Conservation (phyloP, 2,888 invertebrate species). For the Protophormia terraenovae region DNA sequence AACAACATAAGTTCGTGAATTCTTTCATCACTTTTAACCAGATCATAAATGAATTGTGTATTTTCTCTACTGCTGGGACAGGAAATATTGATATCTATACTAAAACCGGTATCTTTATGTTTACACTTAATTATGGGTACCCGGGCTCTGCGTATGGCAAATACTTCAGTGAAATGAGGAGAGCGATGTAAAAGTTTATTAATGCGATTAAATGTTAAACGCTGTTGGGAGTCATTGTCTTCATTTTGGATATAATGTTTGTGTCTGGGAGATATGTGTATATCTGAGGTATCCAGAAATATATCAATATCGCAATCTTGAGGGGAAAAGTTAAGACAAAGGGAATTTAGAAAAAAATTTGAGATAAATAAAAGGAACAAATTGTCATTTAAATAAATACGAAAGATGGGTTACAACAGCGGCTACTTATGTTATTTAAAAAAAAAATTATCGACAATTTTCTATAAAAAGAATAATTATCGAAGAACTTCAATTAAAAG, state of each 20-base stretch:
- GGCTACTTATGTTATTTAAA: too few species aligned
- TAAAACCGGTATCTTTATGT: slow-evolving; percentile 84
- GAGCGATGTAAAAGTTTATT: slow-evolving; percentile 80
- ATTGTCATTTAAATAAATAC: not conserved
- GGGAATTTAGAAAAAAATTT: not conserved
- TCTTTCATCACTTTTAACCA: slow-evolving; percentile 84
- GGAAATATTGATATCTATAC: slow-evolving; percentile 88
- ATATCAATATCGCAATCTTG: slow-evolving; percentile 88
- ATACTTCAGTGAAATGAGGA: slow-evolving; percentile 80
- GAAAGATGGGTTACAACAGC: too few species aligned
- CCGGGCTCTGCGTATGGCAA: slow-evolving; percentile 87
- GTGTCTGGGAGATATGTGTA: slow-evolving; percentile 12
- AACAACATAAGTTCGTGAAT: slow-evolving; percentile 84
- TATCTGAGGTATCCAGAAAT: slow-evolving; percentile 81
- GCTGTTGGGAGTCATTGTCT: slow-evolving; percentile 41
- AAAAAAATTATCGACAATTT: too few species aligned
- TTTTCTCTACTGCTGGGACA: slow-evolving; percentile 87
- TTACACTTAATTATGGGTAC: slow-evolving; percentile 90
- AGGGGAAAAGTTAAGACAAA: not conserved
- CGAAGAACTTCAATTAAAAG: too few species aligned
- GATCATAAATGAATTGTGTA: slow-evolving; percentile 85
- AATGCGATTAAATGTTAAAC: slow-evolving; percentile 78
- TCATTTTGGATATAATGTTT: slow-evolving; percentile 6
- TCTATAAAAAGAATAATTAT: too few species aligned
- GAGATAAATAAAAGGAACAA: not conserved